Evolutionary conservation across 2,113 vertebrate species (phyloP).

Genomic region (Aptenodytes forsteri): DNA sequence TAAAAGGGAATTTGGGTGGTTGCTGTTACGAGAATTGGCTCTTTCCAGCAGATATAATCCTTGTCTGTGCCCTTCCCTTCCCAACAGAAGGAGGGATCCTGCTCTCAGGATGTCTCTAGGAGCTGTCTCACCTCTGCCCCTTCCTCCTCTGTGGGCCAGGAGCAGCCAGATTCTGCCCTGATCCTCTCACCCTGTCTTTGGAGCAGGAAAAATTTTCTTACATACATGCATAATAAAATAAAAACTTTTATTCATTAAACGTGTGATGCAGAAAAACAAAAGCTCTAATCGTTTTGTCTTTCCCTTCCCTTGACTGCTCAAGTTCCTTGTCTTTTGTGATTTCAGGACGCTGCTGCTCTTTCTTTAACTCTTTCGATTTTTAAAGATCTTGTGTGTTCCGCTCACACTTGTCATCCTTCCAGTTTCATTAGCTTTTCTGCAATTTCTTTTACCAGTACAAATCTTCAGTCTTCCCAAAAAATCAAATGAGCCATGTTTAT

Average conservation of each 20-base stretch:
- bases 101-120: not conserved
- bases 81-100: not conserved
- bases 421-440: not conserved
- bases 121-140: not conserved
- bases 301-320: not conserved
- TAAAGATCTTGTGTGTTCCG: not conserved
- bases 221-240: not conserved
- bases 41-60: not conserved
- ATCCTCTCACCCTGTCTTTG: not conserved
- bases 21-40: accelerated
- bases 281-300: not conserved
- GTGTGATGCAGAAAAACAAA: not conserved
- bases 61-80: not conserved
- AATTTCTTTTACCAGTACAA: not conserved
- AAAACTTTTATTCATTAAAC: not conserved
- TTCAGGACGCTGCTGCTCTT: not conserved
- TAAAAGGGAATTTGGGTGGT: not conserved
- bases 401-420: not conserved
- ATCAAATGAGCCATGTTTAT: not conserved
- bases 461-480: not conserved
- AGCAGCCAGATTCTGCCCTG: not conserved
- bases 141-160: not conserved
- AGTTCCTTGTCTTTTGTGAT: not conserved
- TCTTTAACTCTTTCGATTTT: not conserved
- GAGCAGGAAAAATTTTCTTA: not conserved